Evolutionary conservation across 2,113 vertebrate species (phyloP).

Genomic region (Chaetodon auriga): DNA sequence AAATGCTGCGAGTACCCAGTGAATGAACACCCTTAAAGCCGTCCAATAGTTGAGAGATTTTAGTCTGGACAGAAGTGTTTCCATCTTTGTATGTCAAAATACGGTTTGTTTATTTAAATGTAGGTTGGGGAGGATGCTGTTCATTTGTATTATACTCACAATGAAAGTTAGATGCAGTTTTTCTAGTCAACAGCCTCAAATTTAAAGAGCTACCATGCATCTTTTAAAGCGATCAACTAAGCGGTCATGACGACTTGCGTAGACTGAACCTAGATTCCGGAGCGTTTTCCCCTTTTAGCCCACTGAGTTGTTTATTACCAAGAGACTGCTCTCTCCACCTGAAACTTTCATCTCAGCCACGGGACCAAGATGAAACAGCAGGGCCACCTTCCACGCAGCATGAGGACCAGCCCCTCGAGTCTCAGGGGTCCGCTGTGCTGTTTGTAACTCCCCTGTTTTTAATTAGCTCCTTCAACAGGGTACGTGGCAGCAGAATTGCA

Average conservation of each 20-base stretch:
- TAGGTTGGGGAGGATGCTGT: too few relatives aligned
- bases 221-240: not conserved
- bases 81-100: not conserved
- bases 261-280: not conserved
- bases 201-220: not conserved
- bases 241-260: not conserved
- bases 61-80: not conserved
- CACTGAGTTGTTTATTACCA: constrained; percentile 38
- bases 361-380: constrained; percentile 60
- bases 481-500: constrained; percentile 78
- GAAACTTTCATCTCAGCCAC: constrained; percentile 41
- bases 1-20: not conserved
- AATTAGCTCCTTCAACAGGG: constrained; percentile 74
- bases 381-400: constrained; percentile 43
- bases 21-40: not conserved
- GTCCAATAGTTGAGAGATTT: not conserved
- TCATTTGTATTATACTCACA: not conserved
- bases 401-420: constrained; percentile 36
- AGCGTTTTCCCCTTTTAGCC: not conserved
- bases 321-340: constrained; percentile 34
- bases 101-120: not conserved
- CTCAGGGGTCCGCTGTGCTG: constrained; percentile 1
- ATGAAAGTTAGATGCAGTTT: not conserved
- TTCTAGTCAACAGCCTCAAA: not conserved
- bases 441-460: constrained; percentile 68